Conservation (phyloP, 2,113 vertebrate species). For the Psittacula cyanocephala region DNA sequence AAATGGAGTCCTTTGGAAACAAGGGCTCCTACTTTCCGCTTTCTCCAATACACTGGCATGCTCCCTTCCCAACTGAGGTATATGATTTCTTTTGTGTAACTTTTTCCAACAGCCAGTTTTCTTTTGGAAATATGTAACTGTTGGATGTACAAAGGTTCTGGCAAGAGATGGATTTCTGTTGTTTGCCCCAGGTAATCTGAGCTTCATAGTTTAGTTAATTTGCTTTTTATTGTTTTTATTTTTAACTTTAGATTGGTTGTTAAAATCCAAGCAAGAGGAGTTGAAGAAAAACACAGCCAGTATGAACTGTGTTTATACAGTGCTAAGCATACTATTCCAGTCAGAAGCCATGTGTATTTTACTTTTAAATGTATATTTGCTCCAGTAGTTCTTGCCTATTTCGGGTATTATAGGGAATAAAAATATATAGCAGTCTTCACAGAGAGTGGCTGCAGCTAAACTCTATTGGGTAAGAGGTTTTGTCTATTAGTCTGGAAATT, state of each 20-base stretch:
- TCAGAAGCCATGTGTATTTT: not conserved
- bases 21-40: not conserved
- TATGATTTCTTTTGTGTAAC: not conserved
- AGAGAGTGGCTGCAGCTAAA: not conserved
- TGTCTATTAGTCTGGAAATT: not conserved
- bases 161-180: not conserved
- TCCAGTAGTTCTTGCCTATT: not conserved
- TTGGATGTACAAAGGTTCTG: not conserved
- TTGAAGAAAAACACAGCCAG: not conserved
- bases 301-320: not conserved
- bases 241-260: not conserved
- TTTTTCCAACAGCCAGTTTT: not conserved
- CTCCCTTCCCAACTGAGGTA: not conserved
- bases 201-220: not conserved
- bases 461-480: not conserved
- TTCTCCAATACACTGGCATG: not conserved
- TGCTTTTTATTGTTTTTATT: not conserved
- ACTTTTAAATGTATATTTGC: not conserved
- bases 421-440: not conserved
- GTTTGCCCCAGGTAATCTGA: not conserved
- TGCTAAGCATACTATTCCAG: not conserved
- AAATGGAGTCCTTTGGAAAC: not conserved
- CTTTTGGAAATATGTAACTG: not conserved
- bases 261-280: not conserved
- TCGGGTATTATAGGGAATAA: not conserved